These are phyloP conservation scores for Tridacna gigas DNA, from an alignment of 2,888 invertebrate species.

Conservation along the genomic window DNA sequence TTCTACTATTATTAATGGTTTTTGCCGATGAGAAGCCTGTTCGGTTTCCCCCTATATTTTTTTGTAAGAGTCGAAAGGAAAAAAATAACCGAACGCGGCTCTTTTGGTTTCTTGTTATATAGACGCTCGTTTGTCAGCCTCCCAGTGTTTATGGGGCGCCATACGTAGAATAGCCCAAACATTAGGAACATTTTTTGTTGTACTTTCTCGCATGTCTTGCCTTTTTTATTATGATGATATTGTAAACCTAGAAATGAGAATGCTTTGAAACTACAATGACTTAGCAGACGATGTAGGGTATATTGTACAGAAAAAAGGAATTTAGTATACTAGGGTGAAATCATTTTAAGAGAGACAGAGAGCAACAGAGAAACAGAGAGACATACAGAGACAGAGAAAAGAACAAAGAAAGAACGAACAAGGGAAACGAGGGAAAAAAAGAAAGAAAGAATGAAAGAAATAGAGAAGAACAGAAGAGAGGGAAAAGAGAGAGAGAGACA, in stretches of 20 bases:
- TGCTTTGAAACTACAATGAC: conserved; percentile 6
- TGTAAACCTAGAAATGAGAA: conserved; percentile 28
- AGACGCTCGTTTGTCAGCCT: conserved; percentile 34
- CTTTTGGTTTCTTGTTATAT: conserved; percentile 14
- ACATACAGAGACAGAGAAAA: neutral
- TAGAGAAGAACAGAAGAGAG: neutral
- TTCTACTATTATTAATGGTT: conserved; percentile 25
- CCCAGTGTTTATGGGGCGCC: conserved; percentile 53
- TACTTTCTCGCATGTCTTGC: conserved; percentile 9
- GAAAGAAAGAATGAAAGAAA: neutral
- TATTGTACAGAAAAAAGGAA: neutral
- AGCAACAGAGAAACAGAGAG: neutral
- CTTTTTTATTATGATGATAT: conserved; percentile 21
- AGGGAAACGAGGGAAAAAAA: neutral
- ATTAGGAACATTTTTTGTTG: conserved; percentile 27
- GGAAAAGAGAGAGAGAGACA: neutral
- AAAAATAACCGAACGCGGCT: conserved; percentile 16
- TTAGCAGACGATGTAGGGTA: neutral
- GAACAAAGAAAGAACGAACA: neutral
- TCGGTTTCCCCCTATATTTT: conserved; percentile 5
- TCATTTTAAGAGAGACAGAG: neutral
- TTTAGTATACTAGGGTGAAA: neutral
- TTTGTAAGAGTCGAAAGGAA: neutral
- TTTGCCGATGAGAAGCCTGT: conserved; percentile 15
- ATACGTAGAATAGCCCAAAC: conserved; percentile 27